Evolutionary conservation across 2,113 vertebrate species (phyloP), one percentile per base, ranked within the genome.

Genomic region (Myodes glareolus): DNA sequence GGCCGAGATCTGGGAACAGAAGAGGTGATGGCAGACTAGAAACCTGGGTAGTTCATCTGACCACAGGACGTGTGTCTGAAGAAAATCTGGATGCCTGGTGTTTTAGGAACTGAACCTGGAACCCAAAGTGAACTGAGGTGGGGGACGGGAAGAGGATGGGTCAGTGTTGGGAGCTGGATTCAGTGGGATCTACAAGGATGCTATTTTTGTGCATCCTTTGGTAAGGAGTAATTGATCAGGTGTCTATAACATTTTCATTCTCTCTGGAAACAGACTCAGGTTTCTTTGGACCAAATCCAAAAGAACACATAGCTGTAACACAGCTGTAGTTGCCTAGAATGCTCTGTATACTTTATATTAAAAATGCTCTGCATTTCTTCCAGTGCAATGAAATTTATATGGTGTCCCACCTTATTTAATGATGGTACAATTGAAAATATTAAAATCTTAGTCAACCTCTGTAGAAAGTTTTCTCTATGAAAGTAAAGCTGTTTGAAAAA

Each of bases 1-100:
- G 99, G 99, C 98, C 0, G 99, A 99, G 98, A 99, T 99, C 97
- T 99, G 99, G 99, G 99, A 99, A 98, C 99, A 99, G 99, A 99
- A 99, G 99, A 99, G 99, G 99, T 99, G 99, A 99, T 99, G 93
- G 94, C 87, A 91, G 94, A 80, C 14, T 47, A 95, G 96, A 98
- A 97, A 96, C 97, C 95, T 88, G 67, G 92, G 17, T 87, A 94
- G 85, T 95, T 95, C 97, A 96, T 97, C 97, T 96, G 96, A 96
- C 95, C 95, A 94, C 84, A 94, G 89, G 88, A 97, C 80, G 47
- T 98, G 90, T 97, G 93, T 95, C n/a, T 97, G 96, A 95, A 96
- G 52, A 96, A 98, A 95, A 95, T 94, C 45, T 14, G 52, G 97
- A 97, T 0, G n/a, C 90, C 65, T 93, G 90, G 70, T 94, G 95